Base-by-base conservation (phyloP, 2,113 vertebrate species). In the Sialia sialis region DNA sequence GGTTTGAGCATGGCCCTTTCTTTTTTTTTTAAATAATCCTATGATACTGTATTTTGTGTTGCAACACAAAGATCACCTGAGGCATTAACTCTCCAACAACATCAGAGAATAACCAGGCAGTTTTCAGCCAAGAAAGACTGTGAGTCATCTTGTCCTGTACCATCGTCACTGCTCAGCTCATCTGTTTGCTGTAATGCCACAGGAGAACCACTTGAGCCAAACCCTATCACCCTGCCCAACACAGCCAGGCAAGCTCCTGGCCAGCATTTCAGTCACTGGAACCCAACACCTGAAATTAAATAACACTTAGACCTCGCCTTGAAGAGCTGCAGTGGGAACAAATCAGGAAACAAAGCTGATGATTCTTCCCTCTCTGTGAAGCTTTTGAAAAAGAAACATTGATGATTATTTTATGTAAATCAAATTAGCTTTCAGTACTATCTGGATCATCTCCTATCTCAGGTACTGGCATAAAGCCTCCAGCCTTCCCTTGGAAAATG, bases 41-140 rank as follows among this genome's bases (percentile, higher is more conserved):
- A 49, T 30, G 79, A 83, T 83, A 79, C 3, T 48, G n/a, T 85
- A 77, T 70, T 86, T 88, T 86, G 59, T 95, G 68, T 86, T 94
- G 85, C 85, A 81, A 93, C 79, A 91, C 89, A 79, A 87, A 84
- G 90, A 96, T 93, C 94, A 96, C 95, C 88, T 94, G 90, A 97
- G 93, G 95, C 58, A 2, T 93, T 85, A 95, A 87, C 70, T 76
- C 84, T 82, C 66, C 6, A 0, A 22, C 66, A 79, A 63, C 95
- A 82, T 49, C 70, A 82, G 89, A 87, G 84, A 69, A 58, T 70
- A 87, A 76, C 81, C 58, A 38, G 74, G 36, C 49, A 55, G 91
- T 21, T 72, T 67, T 59, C 66, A 59, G 93, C 89, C 95, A 94
- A 95, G 85, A 41, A 95, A 95, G 82, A 38, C 78, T 60, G 66